Evolutionary conservation across 2,113 vertebrate species (phyloP), one percentile per base, ranked within the genome.

Genomic region (Eulemur rufifrons): DNA sequence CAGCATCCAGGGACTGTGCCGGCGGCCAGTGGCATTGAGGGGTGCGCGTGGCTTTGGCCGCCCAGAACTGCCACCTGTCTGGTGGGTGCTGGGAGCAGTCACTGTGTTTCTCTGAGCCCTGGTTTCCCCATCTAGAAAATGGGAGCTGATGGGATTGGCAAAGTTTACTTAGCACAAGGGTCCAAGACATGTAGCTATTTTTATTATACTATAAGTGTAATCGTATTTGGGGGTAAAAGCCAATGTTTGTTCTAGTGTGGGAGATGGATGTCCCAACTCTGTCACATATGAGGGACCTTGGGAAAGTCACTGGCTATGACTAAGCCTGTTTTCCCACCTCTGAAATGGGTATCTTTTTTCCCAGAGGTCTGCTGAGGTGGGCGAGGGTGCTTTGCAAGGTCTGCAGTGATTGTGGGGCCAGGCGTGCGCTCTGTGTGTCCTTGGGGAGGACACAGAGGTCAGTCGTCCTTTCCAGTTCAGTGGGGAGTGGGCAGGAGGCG

Each of bases 401-500:
- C 59, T 15, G 27, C 5, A 12, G 69, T 1, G 23, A 52, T 4
- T 13, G 5, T n/a, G 42, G 37, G 20, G 2, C 10, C 2, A 27
- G 45, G 47, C 2, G 0, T 8, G 8, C 23, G 29, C 34, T 50
- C 34, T 21, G 54, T 21, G 29, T 11, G 54, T 50, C 34, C 13
- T 47, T 32, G 23, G 64, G 50, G 34, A n/a, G 61, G 42, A 7
- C 3, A 9, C 34, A 14, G 63, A n/a, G 15, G 42, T 14, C 6
- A 14, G 2, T 6, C 0, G 1, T 18, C 25, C 1, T 39, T 17
- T 42, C 13, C 42, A n/a, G 1, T 2, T 18, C 17, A 18, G 0
- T 6, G 88, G 6, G 80, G 39, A 9, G 3, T 2, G 42, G 37
- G 61, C 34, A 1, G 13, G 39, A 12, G 59, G 52, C 17, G 5